Evolutionary conservation across 2,113 vertebrate species (phyloP), one percentile per base, ranked within the genome.

Genomic region (Tympanuchus pallidicinctus): DNA sequence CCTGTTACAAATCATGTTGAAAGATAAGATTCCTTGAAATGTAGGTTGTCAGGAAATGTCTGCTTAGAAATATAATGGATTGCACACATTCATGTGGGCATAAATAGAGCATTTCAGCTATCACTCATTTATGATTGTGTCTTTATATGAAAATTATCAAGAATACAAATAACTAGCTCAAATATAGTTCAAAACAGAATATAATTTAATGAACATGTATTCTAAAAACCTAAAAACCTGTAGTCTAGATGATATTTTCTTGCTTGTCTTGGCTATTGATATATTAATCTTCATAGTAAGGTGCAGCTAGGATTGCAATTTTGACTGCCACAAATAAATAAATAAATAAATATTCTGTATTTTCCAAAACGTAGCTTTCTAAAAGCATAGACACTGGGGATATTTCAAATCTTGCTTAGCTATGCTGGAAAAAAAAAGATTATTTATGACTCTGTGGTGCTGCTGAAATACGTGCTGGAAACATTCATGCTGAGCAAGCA

Each of bases 1-100:
- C 72, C 91, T 93, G 82, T 93, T 94, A 94, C 75, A 93, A 92
- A 93, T 92, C 89, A 80, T 90, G 72, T 72, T 92, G 95, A 94
- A 94, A 94, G 89, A 93, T 92, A 92, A 93, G 79, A 86, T 91
- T 86, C 57, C 95, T 81, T 91, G 82, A 86, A 94, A 94, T 61
- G 61, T 56, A 81, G n/a, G 61, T 83, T 82, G 88, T 86, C 79
- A 81, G 88, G 73, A 96, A 95, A 94, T 38, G 76, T 86, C 89
- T 94, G 82, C 57, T 78, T 72, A 90, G 69, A 67, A 86, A 22
- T 65, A 54, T 76, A 93, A 72, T 19, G 19, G 88, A 74, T 77
- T 78, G 32, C 45, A 65, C 2, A 13, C 30, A 36, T 74, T 89
- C 34, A 24, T 14, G 7, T 52, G 34, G 75, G 20, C 21, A 72